Conservation (phyloP, 2,888 invertebrate genomes). For the Deilephila porcellus region DNA sequence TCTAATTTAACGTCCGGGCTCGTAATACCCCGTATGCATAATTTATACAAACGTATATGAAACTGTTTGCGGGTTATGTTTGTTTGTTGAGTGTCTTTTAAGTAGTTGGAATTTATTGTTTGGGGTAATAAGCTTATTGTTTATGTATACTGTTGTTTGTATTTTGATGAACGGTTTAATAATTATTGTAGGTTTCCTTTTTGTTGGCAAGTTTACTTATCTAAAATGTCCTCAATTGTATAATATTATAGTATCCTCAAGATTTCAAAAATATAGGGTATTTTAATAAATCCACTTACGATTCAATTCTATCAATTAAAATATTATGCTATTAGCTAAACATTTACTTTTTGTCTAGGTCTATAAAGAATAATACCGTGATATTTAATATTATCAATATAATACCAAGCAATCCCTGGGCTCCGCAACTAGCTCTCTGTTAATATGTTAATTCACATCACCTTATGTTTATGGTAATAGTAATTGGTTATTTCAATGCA, state of each 20-base stretch:
- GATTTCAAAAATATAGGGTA: too few species aligned
- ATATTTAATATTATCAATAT: neutral
- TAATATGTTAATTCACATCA: conserved; percentile 78
- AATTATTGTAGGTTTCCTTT: too few species aligned
- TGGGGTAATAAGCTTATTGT: neutral
- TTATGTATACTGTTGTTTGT: neutral
- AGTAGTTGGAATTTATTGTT: neutral
- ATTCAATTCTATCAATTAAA: too few species aligned
- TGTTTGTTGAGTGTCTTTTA: conserved; percentile 15
- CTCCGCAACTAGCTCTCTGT: conserved; percentile 63
- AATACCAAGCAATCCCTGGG: neutral
- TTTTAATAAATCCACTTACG: too few species aligned
- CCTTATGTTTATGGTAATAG: conserved; percentile 82
- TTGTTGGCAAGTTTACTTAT: too few species aligned
- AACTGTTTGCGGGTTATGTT: neutral
- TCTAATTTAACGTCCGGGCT: conserved; percentile 15
- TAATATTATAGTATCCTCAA: too few species aligned
- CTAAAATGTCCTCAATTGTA: too few species aligned
- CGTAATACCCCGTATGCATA: conserved; percentile 28
- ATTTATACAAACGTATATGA: conserved; percentile 12
- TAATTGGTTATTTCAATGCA: conserved; percentile 81
- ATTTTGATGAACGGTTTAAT: neutral
- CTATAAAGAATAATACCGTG: too few species aligned
- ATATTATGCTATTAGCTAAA: too few species aligned
- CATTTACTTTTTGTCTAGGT: too few species aligned